phyloP scores from a whole-genome alignment of 2,888 invertebrate genomes.

The Chorisops tibialis region DNA sequence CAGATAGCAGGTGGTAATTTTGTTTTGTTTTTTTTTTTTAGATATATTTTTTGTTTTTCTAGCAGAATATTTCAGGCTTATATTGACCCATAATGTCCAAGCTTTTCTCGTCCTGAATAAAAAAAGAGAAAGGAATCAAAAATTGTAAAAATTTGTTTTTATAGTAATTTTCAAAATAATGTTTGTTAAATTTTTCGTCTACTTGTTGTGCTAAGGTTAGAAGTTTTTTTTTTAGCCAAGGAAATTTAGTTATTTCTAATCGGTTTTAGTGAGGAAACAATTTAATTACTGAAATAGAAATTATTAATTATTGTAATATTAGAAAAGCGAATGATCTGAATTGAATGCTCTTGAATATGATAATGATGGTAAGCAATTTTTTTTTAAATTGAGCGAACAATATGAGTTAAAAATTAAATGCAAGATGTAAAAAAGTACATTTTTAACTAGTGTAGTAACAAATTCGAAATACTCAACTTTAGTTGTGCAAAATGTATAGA shows the following conservation, averaged over 20 bases:
- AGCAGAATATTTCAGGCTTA: conserved; percentile 78
- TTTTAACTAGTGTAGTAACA: no score
- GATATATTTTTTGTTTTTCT: conserved; percentile 42
- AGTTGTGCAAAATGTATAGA: no score
- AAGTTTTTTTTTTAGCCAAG: no score
- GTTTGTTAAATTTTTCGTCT: background rate
- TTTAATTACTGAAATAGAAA: background rate
- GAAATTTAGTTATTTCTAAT: background rate
- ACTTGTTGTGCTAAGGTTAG: conserved; percentile 1
- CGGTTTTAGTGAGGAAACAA: background rate
- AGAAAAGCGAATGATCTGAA: no score
- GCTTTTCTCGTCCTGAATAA: conserved; percentile 65
- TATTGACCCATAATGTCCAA: conserved; percentile 76
- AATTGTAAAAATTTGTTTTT: conserved; percentile 12
- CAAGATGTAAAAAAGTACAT: no score
- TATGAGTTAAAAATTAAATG: no score
- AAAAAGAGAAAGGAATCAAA: conserved; percentile 37
- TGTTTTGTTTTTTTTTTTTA: conserved; percentile 31
- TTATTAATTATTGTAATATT: no score
- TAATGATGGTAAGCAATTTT: no score
- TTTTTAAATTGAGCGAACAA: no score
- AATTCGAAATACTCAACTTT: no score
- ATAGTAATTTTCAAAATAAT: conserved; percentile 4
- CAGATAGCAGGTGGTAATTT: conserved; percentile 27
- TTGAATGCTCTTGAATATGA: no score